These are phyloP conservation scores for Chaetops frenatus DNA, from an alignment of 2,113 vertebrate genomes.

Conservation along the genomic window DNA sequence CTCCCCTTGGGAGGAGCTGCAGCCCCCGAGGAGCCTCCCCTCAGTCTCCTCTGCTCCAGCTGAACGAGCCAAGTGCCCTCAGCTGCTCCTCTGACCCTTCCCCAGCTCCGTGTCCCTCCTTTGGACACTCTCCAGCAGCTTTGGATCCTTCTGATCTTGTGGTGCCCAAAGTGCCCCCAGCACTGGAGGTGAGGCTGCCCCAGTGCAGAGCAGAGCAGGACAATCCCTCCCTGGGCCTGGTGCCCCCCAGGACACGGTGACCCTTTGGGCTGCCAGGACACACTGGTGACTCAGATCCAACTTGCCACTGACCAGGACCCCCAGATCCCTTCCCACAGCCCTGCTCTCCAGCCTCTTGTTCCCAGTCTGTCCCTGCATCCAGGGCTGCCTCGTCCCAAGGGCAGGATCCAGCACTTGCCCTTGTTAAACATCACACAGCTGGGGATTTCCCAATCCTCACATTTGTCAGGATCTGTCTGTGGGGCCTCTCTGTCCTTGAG, in stretches of 20 bases:
- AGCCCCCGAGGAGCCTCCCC: background rate
- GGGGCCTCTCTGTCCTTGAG: background rate
- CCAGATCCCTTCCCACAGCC: background rate
- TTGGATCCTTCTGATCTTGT: background rate
- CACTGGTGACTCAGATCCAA: background rate
- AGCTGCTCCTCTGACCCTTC: background rate
- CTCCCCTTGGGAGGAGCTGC: background rate
- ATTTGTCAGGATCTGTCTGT: background rate
- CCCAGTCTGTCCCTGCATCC: background rate
- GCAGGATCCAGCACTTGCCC: background rate
- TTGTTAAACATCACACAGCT: background rate
- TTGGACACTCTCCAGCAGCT: background rate
- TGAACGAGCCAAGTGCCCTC: background rate
- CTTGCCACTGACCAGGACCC: background rate
- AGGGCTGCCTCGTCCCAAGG: background rate
- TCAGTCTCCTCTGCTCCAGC: background rate
- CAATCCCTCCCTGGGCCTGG: background rate
- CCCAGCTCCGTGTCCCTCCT: background rate
- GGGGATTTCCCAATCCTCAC: background rate
- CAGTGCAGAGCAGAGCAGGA: background rate
- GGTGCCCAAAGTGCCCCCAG: background rate
- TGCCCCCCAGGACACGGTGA: background rate
- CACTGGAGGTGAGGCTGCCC: background rate
- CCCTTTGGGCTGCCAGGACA: background rate
- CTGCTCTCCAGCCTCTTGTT: background rate